These are phyloP conservation scores for Callocephalon fimbriatum DNA, from an alignment of 2,113 vertebrate genomes.

Conservation along the genomic window DNA sequence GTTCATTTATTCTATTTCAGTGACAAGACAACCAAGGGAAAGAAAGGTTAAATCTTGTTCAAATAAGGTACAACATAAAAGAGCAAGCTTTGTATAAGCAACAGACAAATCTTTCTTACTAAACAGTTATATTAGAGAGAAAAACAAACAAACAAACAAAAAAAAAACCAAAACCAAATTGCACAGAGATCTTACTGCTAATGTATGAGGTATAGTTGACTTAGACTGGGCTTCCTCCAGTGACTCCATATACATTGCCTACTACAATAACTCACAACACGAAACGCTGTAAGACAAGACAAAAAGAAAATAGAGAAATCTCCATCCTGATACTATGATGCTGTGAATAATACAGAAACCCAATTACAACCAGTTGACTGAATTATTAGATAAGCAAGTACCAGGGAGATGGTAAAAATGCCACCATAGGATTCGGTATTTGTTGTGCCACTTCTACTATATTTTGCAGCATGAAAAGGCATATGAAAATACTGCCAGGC, in stretches of 20 bases:
- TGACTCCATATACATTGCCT: fast-evolving
- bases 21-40: background rate
- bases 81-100: background rate
- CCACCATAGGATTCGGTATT: background rate
- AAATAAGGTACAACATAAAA: background rate
- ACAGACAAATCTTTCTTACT: background rate
- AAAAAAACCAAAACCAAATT: background rate
- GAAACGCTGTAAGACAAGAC: background rate
- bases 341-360: background rate
- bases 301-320: background rate
- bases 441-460: background rate
- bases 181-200: background rate
- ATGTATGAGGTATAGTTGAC: fast-evolving
- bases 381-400: background rate
- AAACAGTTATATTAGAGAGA: background rate
- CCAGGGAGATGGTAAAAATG: background rate
- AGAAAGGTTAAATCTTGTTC: background rate
- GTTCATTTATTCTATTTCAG: background rate
- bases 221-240: background rate
- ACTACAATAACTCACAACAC: background rate
- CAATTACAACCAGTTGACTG: background rate
- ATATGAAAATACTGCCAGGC: background rate
- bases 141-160: background rate
- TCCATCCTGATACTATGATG: fast-evolving
- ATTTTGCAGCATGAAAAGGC: background rate